A percentile compares a stretch with the other conserved stretches of the same genome.
Conservation (phyloP, 2,113 vertebrate species). For the Hepsetus odoe region DNA sequence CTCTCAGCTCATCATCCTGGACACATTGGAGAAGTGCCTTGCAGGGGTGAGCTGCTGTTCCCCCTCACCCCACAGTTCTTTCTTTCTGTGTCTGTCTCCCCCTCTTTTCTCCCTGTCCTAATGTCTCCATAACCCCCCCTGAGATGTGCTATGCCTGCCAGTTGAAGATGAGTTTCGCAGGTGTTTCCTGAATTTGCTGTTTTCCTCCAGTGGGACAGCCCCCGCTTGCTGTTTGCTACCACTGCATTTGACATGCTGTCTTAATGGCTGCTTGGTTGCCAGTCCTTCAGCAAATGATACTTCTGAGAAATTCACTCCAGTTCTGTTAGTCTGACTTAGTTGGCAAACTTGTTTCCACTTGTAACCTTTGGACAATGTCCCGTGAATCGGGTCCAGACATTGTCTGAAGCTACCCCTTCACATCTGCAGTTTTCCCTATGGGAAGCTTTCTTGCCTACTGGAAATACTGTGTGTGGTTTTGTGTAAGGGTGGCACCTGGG, state of each 20-base stretch:
- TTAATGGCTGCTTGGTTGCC: background rate
- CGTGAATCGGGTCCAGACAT: no score
- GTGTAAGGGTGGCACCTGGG: no score
- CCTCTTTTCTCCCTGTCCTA: background rate
- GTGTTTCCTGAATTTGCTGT: slow-evolving; percentile 69
- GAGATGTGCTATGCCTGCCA: slow-evolving; percentile 8
- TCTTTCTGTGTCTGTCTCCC: background rate
- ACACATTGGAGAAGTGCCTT: slow-evolving; percentile 99
- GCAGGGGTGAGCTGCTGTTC: slow-evolving; percentile 85
- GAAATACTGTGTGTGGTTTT: no score
- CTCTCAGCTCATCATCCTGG: slow-evolving; percentile 98
- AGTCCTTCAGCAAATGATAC: background rate
- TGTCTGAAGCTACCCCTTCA: no score
- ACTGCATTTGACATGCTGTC: background rate
- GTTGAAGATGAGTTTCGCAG: slow-evolving; percentile 72
- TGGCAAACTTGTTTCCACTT: no score
- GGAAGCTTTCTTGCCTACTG: no score
- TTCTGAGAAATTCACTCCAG: background rate
- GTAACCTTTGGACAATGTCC: no score
- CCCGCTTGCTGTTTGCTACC: slow-evolving; percentile 44
- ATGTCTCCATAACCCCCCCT: background rate
- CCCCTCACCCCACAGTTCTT: background rate
- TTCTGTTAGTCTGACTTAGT: background rate
- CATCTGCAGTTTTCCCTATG: no score
- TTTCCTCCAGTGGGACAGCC: slow-evolving; percentile 60